Conservation (phyloP, 2,113 vertebrate species). For the Oxyruncus cristatus region DNA sequence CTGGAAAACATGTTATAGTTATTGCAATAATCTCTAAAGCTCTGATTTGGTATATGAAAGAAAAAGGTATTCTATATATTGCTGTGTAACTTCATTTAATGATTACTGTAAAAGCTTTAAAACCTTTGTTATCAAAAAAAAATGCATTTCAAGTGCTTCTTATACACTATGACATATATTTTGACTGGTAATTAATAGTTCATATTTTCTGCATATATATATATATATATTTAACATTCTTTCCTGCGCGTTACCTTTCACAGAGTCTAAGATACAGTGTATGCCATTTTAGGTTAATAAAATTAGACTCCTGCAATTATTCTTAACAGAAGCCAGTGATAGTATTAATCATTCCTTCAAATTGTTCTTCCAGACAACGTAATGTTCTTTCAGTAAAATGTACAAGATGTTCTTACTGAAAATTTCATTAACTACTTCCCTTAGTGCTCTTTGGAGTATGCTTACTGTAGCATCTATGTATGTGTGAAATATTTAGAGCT, state of each 20-base stretch:
- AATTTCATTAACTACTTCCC: background rate
- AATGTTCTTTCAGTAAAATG: constrained; percentile 26
- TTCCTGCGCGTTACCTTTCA: background rate
- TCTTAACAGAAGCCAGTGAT: constrained; percentile 1
- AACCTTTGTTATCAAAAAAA: background rate
- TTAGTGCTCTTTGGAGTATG: background rate
- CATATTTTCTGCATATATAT: background rate
- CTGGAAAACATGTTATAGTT: background rate
- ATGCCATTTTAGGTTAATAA: constrained; percentile 18
- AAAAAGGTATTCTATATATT: background rate
- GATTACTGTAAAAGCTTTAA: background rate
- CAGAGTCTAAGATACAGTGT: background rate
- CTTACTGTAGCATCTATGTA: background rate
- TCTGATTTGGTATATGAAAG: background rate
- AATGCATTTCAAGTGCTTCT: background rate
- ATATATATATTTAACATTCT: background rate
- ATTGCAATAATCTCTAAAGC: background rate
- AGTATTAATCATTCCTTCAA: constrained; percentile 40
- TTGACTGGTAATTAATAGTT: background rate
- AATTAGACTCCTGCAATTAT: constrained; percentile 20
- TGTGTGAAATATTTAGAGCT: background rate
- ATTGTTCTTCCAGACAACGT: background rate
- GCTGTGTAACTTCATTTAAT: background rate
- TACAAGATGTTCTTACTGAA: constrained; percentile 26
- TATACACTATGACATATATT: background rate